These are phyloP conservation scores for Pterocles orientalis DNA, from an alignment of 2,113 vertebrate genomes.

Conservation along the genomic window DNA sequence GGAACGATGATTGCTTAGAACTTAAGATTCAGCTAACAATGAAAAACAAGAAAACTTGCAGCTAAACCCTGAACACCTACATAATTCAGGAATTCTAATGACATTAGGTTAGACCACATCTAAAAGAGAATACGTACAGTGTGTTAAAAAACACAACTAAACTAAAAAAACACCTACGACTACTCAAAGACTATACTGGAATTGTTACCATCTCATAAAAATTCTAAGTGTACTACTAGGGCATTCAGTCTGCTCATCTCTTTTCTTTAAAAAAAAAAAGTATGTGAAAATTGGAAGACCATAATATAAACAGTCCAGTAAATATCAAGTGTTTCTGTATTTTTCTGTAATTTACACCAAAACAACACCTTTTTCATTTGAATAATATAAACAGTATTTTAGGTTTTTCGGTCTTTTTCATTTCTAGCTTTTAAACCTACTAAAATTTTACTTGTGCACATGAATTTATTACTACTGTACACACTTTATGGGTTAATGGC, in stretches of 20 bases:
- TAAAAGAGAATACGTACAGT: not conserved
- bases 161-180: not conserved
- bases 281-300: not conserved
- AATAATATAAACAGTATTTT: not conserved
- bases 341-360: not conserved
- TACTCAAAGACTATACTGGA: not conserved
- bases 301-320: not conserved
- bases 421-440: not conserved
- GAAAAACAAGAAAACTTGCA: not conserved
- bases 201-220: not conserved
- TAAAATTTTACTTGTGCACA: not conserved
- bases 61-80: not conserved
- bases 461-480: not conserved
- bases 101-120: not conserved
- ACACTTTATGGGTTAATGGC: rapidly evolving
- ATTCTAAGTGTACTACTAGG: not conserved
- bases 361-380: not conserved
- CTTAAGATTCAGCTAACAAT: not conserved
- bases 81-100: not conserved
- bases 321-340: not conserved
- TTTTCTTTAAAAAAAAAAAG: not conserved
- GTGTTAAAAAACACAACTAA: not conserved
- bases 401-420: not conserved
- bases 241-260: not conserved
- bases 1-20: not conserved